Evolutionary conservation across 2,888 invertebrate genomes (phyloP).

Genomic region (Trachelus iudaicus): DNA sequence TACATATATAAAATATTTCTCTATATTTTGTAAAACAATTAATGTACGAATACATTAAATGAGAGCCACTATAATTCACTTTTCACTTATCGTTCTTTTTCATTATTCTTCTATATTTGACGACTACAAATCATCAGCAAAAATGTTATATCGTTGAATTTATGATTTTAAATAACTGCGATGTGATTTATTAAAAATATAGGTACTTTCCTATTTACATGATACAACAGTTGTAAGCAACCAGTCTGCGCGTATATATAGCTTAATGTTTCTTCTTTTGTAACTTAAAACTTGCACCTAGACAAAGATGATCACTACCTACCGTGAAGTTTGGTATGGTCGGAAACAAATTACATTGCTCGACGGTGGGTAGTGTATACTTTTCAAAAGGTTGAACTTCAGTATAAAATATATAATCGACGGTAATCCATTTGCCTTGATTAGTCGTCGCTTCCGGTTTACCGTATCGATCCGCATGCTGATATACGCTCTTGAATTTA

Average conservation of each 20-base stretch:
- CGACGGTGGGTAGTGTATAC: slow-evolving; percentile 74
- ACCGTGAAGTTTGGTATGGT: slow-evolving; percentile 79
- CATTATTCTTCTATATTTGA: neutral
- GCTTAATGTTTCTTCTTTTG: slow-evolving; percentile 45
- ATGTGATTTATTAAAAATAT: slow-evolving; percentile 3
- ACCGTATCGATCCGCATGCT: slow-evolving; percentile 66
- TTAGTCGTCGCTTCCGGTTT: slow-evolving; percentile 78
- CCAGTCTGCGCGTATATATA: neutral
- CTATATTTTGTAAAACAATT: neutral
- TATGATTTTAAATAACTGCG: neutral
- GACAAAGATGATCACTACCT: slow-evolving; percentile 87
- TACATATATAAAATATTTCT: neutral
- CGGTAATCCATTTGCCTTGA: slow-evolving; percentile 81
- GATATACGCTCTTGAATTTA: slow-evolving; percentile 77
- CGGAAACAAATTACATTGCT: slow-evolving; percentile 70
- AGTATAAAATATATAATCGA: slow-evolving; percentile 93
- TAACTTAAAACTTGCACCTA: slow-evolving; percentile 79
- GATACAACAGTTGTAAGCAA: neutral
- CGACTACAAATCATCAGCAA: neutral
- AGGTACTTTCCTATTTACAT: neutral
- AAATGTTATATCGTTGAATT: neutral
- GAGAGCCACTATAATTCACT: neutral
- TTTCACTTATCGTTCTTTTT: neutral
- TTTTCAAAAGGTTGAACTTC: slow-evolving; percentile 61
- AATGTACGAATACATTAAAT: neutral